Evolutionary conservation across 2,888 invertebrate species (phyloP).

Genomic region (Leptopterna dolabrata): DNA sequence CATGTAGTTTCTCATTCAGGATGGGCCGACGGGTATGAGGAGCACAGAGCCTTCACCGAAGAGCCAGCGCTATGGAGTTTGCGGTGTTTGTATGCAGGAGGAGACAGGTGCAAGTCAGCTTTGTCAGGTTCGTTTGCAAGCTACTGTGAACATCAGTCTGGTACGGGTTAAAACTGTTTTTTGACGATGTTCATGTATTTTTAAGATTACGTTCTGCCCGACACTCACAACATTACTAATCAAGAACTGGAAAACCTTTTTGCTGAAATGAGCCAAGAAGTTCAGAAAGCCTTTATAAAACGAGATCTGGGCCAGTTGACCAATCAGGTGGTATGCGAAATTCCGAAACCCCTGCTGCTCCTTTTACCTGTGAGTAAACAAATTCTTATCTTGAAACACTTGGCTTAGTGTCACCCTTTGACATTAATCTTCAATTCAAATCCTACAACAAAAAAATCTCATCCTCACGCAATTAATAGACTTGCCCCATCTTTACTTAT

Average conservation of each 20-base stretch:
- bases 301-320: constrained; percentile 4
- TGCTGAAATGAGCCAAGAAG: neutral
- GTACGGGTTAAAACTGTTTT: too few relatives aligned
- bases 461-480: too few relatives aligned
- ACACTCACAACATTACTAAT: neutral
- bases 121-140: neutral
- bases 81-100: constrained; percentile 34
- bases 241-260: constrained; percentile 18
- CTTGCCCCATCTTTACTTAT: too few relatives aligned
- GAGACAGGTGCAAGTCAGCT: neutral
- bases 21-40: neutral
- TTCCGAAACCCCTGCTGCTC: constrained; percentile 17
- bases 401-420: neutral
- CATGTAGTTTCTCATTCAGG: neutral
- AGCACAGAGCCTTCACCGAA: neutral
- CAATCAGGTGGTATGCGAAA: neutral
- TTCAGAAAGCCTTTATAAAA: neutral
- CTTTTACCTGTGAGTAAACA: constrained; percentile 26
- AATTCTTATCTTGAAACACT: neutral
- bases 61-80: constrained; percentile 48
- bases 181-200: neutral
- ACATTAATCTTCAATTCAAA: too few relatives aligned
- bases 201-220: constrained; percentile 24
- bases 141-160: neutral
- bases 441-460: too few relatives aligned